These are phyloP conservation scores for Atrichornis clamosus DNA, from an alignment of 2,113 vertebrate genomes.

Conservation along the genomic window DNA sequence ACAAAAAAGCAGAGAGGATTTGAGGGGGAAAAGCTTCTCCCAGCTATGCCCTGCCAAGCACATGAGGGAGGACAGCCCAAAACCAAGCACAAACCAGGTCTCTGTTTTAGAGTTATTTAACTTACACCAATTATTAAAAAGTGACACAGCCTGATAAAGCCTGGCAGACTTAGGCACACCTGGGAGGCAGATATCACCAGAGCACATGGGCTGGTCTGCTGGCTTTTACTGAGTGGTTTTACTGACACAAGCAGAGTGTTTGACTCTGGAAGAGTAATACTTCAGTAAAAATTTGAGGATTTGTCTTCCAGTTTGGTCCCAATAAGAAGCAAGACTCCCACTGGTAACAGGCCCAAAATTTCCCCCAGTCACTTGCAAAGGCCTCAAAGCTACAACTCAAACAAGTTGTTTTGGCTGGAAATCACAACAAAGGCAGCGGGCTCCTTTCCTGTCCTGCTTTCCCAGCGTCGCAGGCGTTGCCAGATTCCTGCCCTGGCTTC, in stretches of 20 bases:
- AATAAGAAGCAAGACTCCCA: background rate
- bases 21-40: background rate
- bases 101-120: background rate
- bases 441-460: background rate
- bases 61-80: background rate
- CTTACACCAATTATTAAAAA: background rate
- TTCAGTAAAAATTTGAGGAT: background rate
- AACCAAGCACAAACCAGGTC: background rate
- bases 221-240: background rate
- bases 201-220: background rate
- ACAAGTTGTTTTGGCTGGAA: background rate
- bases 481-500: background rate
- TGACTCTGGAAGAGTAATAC: background rate
- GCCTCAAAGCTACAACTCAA: background rate
- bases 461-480: background rate
- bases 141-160: background rate
- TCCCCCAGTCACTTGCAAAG: background rate
- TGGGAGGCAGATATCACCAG: accelerated
- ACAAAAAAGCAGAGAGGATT: background rate
- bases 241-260: background rate
- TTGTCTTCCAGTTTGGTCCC: background rate
- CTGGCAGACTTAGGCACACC: accelerated
- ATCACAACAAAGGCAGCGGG: background rate
- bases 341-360: background rate
- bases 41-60: background rate